Conservation (phyloP, 2,888 invertebrate genomes). For the Ellobium chinense region DNA sequence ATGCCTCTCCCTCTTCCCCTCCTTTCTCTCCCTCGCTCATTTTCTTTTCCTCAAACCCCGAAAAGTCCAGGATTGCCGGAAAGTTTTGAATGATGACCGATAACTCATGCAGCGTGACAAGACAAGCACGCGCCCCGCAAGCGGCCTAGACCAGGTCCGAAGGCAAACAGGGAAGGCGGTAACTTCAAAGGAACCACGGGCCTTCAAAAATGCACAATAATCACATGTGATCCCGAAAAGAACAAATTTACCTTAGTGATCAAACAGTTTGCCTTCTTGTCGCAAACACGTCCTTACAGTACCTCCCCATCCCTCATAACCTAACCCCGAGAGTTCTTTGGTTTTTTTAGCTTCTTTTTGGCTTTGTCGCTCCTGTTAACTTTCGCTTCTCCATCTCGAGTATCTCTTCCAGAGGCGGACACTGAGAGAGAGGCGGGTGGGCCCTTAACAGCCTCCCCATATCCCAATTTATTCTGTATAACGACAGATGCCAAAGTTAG, state of each 20-base stretch:
- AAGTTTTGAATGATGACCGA: constrained; percentile 18
- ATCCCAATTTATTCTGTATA: too few relatives aligned
- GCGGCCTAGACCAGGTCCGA: background rate
- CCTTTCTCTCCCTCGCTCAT: background rate
- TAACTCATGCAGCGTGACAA: background rate
- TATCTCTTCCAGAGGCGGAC: too few relatives aligned
- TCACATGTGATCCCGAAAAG: constrained; percentile 58
- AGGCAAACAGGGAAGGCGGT: constrained; percentile 48
- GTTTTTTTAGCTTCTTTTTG: too few relatives aligned
- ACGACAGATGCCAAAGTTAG: too few relatives aligned
- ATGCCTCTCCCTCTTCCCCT: background rate
- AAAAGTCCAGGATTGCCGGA: background rate
- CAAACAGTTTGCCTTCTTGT: constrained; percentile 51
- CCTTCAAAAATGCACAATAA: constrained; percentile 58
- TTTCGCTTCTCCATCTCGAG: too few relatives aligned
- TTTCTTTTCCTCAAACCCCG: background rate
- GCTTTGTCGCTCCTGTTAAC: too few relatives aligned
- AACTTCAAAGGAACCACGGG: constrained; percentile 54
- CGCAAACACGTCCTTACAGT: constrained; percentile 45
- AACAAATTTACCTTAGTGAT: constrained; percentile 59
- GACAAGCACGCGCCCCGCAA: constrained; percentile 6
- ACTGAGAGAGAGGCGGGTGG: too few relatives aligned
- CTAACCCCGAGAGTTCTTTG: too few relatives aligned
- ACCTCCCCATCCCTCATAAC: background rate
- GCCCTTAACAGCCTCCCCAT: too few relatives aligned